Percentiles rank a stretch among this genome's conserved stretches.
Conservation (phyloP, 1,140 invertebrate genomes). For the Drosophila tristis region DNA sequence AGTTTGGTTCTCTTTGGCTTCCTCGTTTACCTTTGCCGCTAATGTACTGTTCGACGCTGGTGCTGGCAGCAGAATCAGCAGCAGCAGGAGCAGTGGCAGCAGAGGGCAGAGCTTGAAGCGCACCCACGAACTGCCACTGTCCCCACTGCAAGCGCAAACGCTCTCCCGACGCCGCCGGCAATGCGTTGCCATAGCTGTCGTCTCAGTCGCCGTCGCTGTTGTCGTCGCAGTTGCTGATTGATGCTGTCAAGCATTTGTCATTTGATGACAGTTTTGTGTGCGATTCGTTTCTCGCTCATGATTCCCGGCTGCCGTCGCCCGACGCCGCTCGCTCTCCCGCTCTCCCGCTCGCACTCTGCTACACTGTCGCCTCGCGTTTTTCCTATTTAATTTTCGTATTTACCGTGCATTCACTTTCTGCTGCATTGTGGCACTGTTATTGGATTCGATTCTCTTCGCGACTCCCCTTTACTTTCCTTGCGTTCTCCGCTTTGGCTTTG, state of each 20-base stretch:
- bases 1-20: slow-evolving; percentile 46
- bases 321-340: slow-evolving; percentile 12
- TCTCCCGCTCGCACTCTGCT: slow-evolving; percentile 12
- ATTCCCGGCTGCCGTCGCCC: slow-evolving; percentile 54
- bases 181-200: slow-evolving; percentile 55
- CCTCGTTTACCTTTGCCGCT: slow-evolving; percentile 17
- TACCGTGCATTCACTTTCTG: slow-evolving; percentile 70
- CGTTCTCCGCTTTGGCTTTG: not conserved
- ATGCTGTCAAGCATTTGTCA: slow-evolving; percentile 84
- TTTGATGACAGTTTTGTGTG: slow-evolving; percentile 84
- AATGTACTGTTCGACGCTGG: slow-evolving; percentile 41
- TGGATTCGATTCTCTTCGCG: slow-evolving; percentile 1
- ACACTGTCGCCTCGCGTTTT: slow-evolving; percentile 42
- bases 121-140: not conserved
- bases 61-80: slow-evolving; percentile 49
- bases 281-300: slow-evolving; percentile 83
- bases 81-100: slow-evolving; percentile 42
- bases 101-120: slow-evolving; percentile 27
- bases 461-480: slow-evolving; percentile 2
- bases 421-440: slow-evolving; percentile 59
- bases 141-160: slow-evolving; percentile 8
- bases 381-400: slow-evolving; percentile 42
- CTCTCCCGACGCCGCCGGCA: slow-evolving; percentile 63
- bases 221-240: slow-evolving; percentile 71
- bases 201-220: slow-evolving; percentile 23